These are phyloP conservation scores for Selene dorsalis DNA, from an alignment of 2,797 vertebrate genomes.

Conservation along the genomic window DNA sequence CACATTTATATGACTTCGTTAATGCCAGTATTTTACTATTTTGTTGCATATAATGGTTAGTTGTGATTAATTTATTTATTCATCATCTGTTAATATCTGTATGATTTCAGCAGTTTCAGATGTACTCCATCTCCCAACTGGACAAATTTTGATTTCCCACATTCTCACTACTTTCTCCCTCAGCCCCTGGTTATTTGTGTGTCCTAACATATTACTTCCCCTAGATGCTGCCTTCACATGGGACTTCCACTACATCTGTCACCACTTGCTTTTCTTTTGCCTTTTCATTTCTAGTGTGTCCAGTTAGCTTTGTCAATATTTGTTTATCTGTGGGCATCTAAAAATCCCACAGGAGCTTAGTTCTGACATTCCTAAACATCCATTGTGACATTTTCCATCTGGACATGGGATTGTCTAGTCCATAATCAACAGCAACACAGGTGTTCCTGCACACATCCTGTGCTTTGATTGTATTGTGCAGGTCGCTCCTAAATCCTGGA, in stretches of 20 bases:
- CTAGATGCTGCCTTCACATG: conserved; percentile 17
- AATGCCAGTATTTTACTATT: no score
- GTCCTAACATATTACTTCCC: conserved; percentile 6
- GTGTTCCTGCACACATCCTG: conserved; percentile 29
- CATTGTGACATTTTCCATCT: conserved; percentile 36
- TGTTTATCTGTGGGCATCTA: conserved; percentile 25
- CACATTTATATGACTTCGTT: no score
- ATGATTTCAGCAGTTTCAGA: no score
- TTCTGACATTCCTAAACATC: conserved; percentile 4
- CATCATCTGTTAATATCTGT: no score
- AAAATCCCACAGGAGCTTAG: conserved; percentile 8
- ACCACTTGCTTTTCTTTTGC: conserved; percentile 10
- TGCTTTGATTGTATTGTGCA: background rate
- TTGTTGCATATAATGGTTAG: no score
- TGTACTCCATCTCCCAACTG: conserved; percentile 3
- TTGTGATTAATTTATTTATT: no score
- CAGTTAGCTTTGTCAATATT: conserved; percentile 36
- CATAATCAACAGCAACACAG: background rate
- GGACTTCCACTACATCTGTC: conserved; percentile 15
- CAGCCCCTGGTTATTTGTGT: conserved; percentile 11
- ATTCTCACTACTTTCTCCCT: conserved; percentile 3
- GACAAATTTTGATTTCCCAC: conserved; percentile 12
- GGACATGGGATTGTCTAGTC: conserved; percentile 9
- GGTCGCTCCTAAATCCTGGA: conserved; percentile 15
- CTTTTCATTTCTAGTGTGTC: conserved; percentile 14